These are phyloP conservation scores for Glareola pratincola DNA, from an alignment of 2,113 vertebrate species.

Conservation along the genomic window DNA sequence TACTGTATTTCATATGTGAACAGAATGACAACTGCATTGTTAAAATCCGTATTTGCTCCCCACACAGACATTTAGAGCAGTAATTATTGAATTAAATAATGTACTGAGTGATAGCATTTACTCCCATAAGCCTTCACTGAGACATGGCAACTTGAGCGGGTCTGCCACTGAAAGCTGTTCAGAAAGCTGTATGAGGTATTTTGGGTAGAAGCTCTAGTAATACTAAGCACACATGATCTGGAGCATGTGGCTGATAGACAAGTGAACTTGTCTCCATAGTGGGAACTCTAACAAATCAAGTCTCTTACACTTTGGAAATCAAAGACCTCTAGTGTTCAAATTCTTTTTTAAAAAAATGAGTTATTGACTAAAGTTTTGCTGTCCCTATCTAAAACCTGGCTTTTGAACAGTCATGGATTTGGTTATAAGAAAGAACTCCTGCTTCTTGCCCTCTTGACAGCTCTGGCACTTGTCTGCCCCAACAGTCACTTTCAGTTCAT, in stretches of 20 bases:
- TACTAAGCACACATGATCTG: not conserved
- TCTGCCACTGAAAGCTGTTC: not conserved
- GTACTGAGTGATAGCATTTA: not conserved
- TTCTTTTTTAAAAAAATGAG: fast-evolving
- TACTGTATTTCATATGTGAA: not conserved
- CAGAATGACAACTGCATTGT: not conserved
- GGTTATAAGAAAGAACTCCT: not conserved
- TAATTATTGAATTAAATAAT: not conserved
- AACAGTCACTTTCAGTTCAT: not conserved
- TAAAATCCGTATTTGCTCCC: not conserved
- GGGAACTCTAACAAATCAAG: not conserved
- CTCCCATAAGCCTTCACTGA: not conserved
- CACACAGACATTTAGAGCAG: not conserved
- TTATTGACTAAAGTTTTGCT: not conserved
- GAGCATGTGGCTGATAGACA: not conserved
- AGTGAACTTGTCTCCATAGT: not conserved
- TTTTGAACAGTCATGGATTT: not conserved
- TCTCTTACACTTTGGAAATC: not conserved
- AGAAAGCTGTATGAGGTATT: not conserved
- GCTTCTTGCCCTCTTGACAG: not conserved
- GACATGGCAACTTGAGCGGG: not conserved
- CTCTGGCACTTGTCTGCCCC: not conserved
- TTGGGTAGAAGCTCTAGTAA: not conserved
- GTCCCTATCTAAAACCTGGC: not conserved
- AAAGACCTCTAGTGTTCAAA: not conserved